These are phyloP conservation scores for Drosophila quadrilineata DNA, from an alignment of 1,140 invertebrate genomes.

Conservation along the genomic window DNA sequence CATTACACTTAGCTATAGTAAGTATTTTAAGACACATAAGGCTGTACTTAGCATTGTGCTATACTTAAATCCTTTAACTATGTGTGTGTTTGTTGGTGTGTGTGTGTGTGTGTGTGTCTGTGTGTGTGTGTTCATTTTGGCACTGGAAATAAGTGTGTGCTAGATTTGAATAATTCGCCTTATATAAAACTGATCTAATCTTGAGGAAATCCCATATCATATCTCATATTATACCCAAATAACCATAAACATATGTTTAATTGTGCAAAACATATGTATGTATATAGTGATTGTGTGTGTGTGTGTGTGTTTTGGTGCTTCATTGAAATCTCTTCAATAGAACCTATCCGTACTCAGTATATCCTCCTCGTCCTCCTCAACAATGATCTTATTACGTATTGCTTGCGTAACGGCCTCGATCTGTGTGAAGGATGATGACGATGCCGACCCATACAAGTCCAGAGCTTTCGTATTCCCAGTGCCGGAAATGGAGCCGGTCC, in stretches of 20 bases:
- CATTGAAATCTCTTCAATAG: slow-evolving; percentile 79
- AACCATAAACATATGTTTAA: too few relatives aligned
- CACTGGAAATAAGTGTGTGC: too few relatives aligned
- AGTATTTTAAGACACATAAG: slow-evolving; percentile 80
- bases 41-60: slow-evolving; percentile 78
- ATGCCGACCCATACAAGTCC: slow-evolving; percentile 33
- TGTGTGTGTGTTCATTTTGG: background rate
- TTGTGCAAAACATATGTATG: too few relatives aligned
- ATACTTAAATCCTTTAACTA: slow-evolving; percentile 42
- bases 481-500: slow-evolving; percentile 13
- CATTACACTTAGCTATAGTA: slow-evolving; percentile 73
- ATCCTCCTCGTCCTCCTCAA: slow-evolving; percentile 78
- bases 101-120: slow-evolving; percentile 9
- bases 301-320: slow-evolving; percentile 4
- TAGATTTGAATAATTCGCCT: too few relatives aligned
- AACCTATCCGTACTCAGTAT: slow-evolving; percentile 73
- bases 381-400: slow-evolving; percentile 77
- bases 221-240: too few relatives aligned
- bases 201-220: too few relatives aligned
- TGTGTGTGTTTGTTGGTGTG: slow-evolving; percentile 32
- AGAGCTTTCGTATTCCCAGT: slow-evolving; percentile 7
- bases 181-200: too few relatives aligned
- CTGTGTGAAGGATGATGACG: slow-evolving; percentile 59
- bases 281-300: too few relatives aligned
- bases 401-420: slow-evolving; percentile 69